Percentiles rank a stretch among this genome's conserved stretches.
Evolutionary conservation across 2,797 vertebrate species (phyloP).

Genomic region (Danio jaintianensis): DNA sequence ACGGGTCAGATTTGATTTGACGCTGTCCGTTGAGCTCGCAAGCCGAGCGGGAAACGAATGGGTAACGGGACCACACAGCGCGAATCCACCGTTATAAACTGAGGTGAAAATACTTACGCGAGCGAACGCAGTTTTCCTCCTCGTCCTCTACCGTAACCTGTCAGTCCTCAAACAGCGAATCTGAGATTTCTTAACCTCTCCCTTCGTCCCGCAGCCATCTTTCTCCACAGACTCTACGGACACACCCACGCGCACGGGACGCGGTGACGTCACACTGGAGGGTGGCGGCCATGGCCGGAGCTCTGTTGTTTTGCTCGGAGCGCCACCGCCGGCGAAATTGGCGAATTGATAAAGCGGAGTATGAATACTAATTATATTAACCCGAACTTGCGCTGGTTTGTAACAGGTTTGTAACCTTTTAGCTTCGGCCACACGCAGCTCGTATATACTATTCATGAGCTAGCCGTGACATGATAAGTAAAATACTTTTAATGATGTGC

Average conservation of each 20-base stretch:
- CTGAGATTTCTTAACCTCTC: constrained; percentile 66
- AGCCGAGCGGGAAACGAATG: constrained; percentile 16
- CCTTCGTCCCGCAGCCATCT: constrained; percentile 80
- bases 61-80: constrained; percentile 2
- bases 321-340: constrained; percentile 26
- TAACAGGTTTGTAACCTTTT: not conserved
- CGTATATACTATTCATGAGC: constrained; percentile 21
- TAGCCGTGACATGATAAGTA: not conserved
- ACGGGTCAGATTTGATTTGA: constrained; percentile 58
- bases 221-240: constrained; percentile 76
- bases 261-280: constrained; percentile 56
- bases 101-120: not conserved
- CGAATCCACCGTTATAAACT: not conserved
- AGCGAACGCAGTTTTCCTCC: not conserved
- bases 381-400: not conserved
- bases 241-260: constrained; percentile 71
- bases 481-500: not conserved
- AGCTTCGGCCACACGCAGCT: not conserved
- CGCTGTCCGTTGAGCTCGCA: constrained; percentile 32
- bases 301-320: constrained; percentile 7
- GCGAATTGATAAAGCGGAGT: not conserved
- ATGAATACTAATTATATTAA: not conserved
- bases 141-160: constrained; percentile 8
- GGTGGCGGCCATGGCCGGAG: not conserved
- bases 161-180: constrained; percentile 67